These are phyloP conservation scores for Papilio xuthus DNA, from an alignment of 1,140 invertebrate genomes.

Conservation along the genomic window DNA sequence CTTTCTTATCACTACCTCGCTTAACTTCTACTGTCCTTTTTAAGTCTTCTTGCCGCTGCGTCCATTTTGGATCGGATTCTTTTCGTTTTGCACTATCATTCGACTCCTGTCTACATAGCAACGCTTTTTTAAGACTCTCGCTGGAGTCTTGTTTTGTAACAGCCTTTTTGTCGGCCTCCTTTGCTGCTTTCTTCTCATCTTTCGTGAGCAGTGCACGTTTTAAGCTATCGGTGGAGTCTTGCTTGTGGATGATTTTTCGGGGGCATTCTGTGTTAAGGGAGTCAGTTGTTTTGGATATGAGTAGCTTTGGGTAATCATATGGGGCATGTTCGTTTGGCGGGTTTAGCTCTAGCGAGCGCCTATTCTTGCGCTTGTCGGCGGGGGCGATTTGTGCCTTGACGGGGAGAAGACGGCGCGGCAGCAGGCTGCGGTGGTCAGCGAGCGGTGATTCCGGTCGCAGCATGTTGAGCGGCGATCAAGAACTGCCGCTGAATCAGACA, in stretches of 20 bases:
- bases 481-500: constrained; percentile 59
- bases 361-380: constrained; percentile 72
- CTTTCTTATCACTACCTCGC: constrained; percentile 72
- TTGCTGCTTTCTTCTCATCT: constrained; percentile 68
- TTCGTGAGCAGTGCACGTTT: constrained; percentile 71
- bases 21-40: constrained; percentile 62
- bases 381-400: constrained; percentile 75
- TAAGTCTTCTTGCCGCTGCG: constrained; percentile 60
- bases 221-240: constrained; percentile 75
- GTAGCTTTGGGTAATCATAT: constrained; percentile 76
- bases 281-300: constrained; percentile 77
- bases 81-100: constrained; percentile 69
- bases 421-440: constrained; percentile 77
- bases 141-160: constrained; percentile 68
- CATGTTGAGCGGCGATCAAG: constrained; percentile 66
- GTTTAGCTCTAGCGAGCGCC: constrained; percentile 74
- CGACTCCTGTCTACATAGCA: constrained; percentile 69
- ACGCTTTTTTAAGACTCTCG: constrained; percentile 71
- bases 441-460: constrained; percentile 77
- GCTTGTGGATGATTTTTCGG: constrained; percentile 69
- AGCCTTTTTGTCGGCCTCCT: constrained; percentile 61
- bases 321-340: constrained; percentile 66
- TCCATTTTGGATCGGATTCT: constrained; percentile 64
- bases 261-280: constrained; percentile 75
- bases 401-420: constrained; percentile 72